Conservation (phyloP, 2,113 vertebrate genomes). For the Vicugna pacos region DNA sequence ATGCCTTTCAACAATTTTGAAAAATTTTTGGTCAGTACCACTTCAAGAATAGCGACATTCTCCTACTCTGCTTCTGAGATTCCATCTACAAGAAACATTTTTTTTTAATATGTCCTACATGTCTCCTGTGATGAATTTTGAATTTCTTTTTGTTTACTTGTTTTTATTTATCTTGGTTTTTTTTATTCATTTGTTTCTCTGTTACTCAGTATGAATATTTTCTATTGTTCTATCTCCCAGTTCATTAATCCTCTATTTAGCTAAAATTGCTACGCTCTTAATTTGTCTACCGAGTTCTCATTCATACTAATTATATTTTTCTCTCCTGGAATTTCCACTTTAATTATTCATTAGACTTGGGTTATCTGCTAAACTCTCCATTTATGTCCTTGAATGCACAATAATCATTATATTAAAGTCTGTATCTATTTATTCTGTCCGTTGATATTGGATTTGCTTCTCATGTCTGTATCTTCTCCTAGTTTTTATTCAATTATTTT, state of each 20-base stretch:
- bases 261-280: neutral
- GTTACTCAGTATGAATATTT: neutral
- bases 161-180: neutral
- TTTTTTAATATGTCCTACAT: neutral
- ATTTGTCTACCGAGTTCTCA: neutral
- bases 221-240: neutral
- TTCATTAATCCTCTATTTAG: neutral
- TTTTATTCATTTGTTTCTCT: neutral
- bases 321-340: neutral
- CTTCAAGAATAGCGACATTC: neutral
- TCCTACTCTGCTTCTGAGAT: neutral
- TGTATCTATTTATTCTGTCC: neutral
- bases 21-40: neutral
- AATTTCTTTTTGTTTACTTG: neutral
- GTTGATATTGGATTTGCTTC: neutral
- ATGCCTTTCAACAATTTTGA: neutral
- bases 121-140: neutral
- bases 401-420: neutral
- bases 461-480: neutral
- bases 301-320: neutral
- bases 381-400: neutral
- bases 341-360: neutral
- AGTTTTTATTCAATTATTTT: conserved; percentile 6
- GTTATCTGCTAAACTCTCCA: neutral
- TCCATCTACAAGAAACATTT: neutral